These are phyloP conservation scores for Axis porcinus DNA, from an alignment of 2,113 vertebrate genomes.

Conservation along the genomic window DNA sequence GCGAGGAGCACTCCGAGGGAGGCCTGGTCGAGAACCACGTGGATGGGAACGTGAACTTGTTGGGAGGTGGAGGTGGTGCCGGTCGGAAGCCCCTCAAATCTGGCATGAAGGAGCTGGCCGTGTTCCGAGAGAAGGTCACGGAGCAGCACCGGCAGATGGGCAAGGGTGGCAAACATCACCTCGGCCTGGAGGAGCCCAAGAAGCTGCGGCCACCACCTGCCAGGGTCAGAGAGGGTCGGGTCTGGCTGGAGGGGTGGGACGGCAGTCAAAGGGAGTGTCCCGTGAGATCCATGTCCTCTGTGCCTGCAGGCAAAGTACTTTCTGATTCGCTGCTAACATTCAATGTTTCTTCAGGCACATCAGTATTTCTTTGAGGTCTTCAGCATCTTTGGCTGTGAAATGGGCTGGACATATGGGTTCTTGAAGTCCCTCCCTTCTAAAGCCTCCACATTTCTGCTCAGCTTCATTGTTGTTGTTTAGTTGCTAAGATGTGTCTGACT, in stretches of 20 bases:
- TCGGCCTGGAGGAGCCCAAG: conserved; percentile 78
- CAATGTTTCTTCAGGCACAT: background rate
- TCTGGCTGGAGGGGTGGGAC: background rate
- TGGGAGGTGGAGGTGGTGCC: conserved; percentile 54
- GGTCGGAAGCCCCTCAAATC: conserved; percentile 77
- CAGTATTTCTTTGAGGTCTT: background rate
- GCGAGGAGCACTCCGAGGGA: conserved; percentile 74
- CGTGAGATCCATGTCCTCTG: fast-evolving
- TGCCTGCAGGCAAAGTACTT: background rate
- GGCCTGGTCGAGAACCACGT: conserved; percentile 77
- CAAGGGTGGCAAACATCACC: conserved; percentile 76
- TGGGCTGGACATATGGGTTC: background rate
- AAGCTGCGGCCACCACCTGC: conserved; percentile 76
- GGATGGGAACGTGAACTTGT: conserved; percentile 74
- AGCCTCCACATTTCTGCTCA: background rate
- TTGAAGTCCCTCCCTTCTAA: background rate
- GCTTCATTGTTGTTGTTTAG: background rate
- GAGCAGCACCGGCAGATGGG: conserved; percentile 85
- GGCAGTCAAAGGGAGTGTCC: background rate
- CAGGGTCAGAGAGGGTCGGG: conserved; percentile 74
- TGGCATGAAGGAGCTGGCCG: conserved; percentile 80
- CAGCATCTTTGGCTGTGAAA: background rate
- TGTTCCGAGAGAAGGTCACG: conserved; percentile 80
- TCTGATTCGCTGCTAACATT: background rate
- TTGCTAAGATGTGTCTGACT: background rate